Conservation (phyloP, 2,888 invertebrate genomes). For the Eulithis prunata region DNA sequence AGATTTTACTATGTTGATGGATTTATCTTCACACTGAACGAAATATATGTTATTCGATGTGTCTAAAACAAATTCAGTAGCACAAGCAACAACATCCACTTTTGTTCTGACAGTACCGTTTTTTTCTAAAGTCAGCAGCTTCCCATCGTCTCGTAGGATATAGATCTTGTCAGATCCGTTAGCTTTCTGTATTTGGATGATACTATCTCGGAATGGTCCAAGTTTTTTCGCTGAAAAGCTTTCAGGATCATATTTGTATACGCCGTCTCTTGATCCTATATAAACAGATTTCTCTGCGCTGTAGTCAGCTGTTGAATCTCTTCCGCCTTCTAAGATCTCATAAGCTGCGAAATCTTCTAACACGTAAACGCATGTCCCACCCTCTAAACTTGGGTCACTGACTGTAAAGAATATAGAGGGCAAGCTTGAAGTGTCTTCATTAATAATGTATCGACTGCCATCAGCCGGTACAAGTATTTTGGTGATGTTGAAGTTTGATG, state of each 20-base stretch:
- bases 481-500: conserved; percentile 62
- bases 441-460: conserved; percentile 53
- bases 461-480: conserved; percentile 63
- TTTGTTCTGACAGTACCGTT: conserved; percentile 58
- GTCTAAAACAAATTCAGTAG: conserved; percentile 68
- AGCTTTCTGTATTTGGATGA: conserved; percentile 68
- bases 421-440: conserved; percentile 55
- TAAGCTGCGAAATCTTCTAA: conserved; percentile 67
- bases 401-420: conserved; percentile 69
- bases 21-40: conserved; percentile 56
- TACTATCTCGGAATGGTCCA: conserved; percentile 62
- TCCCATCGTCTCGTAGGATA: conserved; percentile 54
- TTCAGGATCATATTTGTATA: conserved; percentile 43
- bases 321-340: conserved; percentile 19
- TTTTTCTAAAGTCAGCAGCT: conserved; percentile 59
- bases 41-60: conserved; percentile 69
- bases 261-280: conserved; percentile 23
- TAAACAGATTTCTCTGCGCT: conserved; percentile 41
- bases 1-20: conserved; percentile 56
- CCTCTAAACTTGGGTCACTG: conserved; percentile 57
- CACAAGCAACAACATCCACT: conserved; percentile 55
- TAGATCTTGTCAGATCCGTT: conserved; percentile 62
- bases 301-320: conserved; percentile 22
- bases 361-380: conserved; percentile 68
- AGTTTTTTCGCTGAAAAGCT: conserved; percentile 63